Conservation (phyloP, 2,113 vertebrate genomes). For the Aphelocoma coerulescens region DNA sequence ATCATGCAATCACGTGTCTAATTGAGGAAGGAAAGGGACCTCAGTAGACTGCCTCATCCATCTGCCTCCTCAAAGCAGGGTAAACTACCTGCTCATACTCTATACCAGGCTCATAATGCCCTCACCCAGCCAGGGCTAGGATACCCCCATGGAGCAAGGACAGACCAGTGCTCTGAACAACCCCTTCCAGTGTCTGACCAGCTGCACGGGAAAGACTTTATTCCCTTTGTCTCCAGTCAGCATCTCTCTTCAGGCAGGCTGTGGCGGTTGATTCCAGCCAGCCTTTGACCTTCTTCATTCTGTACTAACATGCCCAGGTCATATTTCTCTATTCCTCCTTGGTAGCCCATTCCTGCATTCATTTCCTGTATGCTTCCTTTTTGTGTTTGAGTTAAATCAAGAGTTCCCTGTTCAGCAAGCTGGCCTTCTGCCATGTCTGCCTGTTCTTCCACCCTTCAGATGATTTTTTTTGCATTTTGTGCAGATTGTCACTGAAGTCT, state of each 20-base stretch:
- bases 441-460: not conserved
- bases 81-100: not conserved
- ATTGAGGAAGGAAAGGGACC: not conserved
- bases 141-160: fast-evolving
- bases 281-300: not conserved
- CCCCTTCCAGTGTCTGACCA: not conserved
- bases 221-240: not conserved
- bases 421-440: not conserved
- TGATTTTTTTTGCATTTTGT: not conserved
- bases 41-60: not conserved
- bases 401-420: not conserved
- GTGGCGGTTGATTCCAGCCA: not conserved
- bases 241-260: not conserved
- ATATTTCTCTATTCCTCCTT: not conserved
- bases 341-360: not conserved
- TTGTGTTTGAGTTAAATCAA: not conserved
- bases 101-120: not conserved
- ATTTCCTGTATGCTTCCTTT: not conserved
- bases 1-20: not conserved
- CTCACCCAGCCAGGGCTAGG: not conserved
- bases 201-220: not conserved
- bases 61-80: not conserved
- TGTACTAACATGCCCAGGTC: not conserved
- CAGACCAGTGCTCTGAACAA: not conserved
- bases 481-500: not conserved